Evolutionary conservation across 2,797 vertebrate species (phyloP).

Genomic region (Geotrypetes seraphini): DNA sequence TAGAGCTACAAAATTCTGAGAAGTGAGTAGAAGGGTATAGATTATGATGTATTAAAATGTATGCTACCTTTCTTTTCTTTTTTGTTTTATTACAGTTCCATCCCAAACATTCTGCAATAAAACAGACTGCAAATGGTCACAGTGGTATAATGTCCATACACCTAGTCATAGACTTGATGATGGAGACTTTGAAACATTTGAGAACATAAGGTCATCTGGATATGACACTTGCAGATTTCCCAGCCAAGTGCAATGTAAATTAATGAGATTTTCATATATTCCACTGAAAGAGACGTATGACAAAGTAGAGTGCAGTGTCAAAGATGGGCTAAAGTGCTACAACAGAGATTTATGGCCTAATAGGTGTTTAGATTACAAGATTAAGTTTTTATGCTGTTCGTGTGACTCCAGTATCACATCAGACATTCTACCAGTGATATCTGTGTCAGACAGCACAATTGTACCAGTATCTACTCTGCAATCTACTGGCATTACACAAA

Average conservation of each 20-base stretch:
- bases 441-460: too few relatives aligned
- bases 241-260: conserved; percentile 26
- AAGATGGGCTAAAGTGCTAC: conserved; percentile 34
- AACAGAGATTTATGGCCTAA: conserved; percentile 35
- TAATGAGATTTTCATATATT: not conserved
- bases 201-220: conserved; percentile 24
- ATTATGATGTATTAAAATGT: too few relatives aligned
- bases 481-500: too few relatives aligned
- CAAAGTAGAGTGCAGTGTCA: conserved; percentile 27
- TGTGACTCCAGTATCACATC: too few relatives aligned
- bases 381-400: conserved; percentile 45
- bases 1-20: too few relatives aligned
- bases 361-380: conserved; percentile 43
- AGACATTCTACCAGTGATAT: too few relatives aligned
- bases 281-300: conserved; percentile 26
- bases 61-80: too few relatives aligned
- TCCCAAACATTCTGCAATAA: too few relatives aligned
- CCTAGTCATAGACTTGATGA: conserved; percentile 12
- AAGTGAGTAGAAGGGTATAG: too few relatives aligned
- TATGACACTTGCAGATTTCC: conserved; percentile 26
- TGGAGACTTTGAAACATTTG: conserved; percentile 49
- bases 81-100: too few relatives aligned
- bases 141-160: conserved; percentile 36
- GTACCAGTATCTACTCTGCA: too few relatives aligned
- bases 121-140: conserved; percentile 41